phyloP scores from a whole-genome alignment of 37 sponge, comb jelly and placozoan genomes.

The Cliona cf. orientalis region DNA sequence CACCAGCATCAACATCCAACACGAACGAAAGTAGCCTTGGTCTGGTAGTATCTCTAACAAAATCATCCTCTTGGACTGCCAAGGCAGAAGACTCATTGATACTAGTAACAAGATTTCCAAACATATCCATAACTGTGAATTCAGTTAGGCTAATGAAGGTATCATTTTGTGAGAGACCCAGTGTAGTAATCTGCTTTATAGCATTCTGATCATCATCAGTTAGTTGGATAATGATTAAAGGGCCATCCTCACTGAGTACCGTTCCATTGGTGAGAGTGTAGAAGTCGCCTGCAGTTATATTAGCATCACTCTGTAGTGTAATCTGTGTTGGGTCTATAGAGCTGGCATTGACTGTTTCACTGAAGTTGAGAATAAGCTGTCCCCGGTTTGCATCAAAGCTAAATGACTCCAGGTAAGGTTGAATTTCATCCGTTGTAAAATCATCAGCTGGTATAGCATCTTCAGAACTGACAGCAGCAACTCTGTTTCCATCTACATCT shows the following conservation, averaged over 20 bases:
- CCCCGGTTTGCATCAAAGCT: conserved; percentile 71
- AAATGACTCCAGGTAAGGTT: conserved; percentile 64
- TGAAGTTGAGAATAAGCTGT: conserved; percentile 62
- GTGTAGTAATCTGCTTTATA: conserved; percentile 44
- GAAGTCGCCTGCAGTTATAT: conserved; percentile 1
- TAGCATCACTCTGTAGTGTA: conserved; percentile 53
- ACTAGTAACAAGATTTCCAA: conserved; percentile 53
- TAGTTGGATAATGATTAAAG: conserved; percentile 48
- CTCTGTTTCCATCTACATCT: conserved; percentile 67
- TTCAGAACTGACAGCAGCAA: conserved; percentile 22
- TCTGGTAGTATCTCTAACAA: conserved; percentile 58
- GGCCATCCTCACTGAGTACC: conserved; percentile 7
- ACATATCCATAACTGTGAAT: conserved; percentile 60
- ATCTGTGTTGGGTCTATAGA: conserved; percentile 54
- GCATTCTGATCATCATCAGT: conserved; percentile 56
- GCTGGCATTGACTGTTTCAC: conserved; percentile 73
- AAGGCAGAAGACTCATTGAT: conserved; percentile 51
- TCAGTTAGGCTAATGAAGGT: conserved; percentile 72
- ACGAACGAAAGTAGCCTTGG: conserved; percentile 72
- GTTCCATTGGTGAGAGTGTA: conserved; percentile 51
- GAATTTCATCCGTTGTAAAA: conserved; percentile 55
- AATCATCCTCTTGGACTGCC: conserved; percentile 17
- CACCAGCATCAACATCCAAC: conserved; percentile 76
- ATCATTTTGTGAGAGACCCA: conserved; percentile 56
- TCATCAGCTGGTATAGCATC: conserved; percentile 41